phyloP scores from a whole-genome alignment of 1,140 invertebrate genomes.

The roundworm (Caenorhabditis elegans) region WBcel235 BX284602.5:8672501-8673000 shows the following conservation, averaged over 20 bases:
- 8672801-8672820: constrained; percentile 35
- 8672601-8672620: too few relatives aligned
- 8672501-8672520: too few relatives aligned
- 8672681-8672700: neutral
- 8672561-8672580: too few relatives aligned
- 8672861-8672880: constrained; percentile 50
- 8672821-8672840: constrained; percentile 36
- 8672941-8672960: constrained; percentile 50
- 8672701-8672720: neutral
- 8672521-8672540: too few relatives aligned
- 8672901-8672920: constrained; percentile 58
- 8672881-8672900: constrained; percentile 59
- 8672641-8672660: too few relatives aligned
- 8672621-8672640: too few relatives aligned
- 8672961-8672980: constrained; percentile 57
- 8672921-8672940: constrained; percentile 61
- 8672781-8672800: neutral
- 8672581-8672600: too few relatives aligned
- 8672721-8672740: neutral
- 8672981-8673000: constrained; percentile 53
- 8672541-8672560: too few relatives aligned
- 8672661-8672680: too few relatives aligned
- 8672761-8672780: neutral
- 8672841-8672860: constrained; percentile 38
- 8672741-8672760: neutral